A percentile compares a stretch with the other conserved stretches of the same genome.
Conservation (phyloP, 2,888 invertebrate genomes). For the Dicranocentrus wangi region DNA sequence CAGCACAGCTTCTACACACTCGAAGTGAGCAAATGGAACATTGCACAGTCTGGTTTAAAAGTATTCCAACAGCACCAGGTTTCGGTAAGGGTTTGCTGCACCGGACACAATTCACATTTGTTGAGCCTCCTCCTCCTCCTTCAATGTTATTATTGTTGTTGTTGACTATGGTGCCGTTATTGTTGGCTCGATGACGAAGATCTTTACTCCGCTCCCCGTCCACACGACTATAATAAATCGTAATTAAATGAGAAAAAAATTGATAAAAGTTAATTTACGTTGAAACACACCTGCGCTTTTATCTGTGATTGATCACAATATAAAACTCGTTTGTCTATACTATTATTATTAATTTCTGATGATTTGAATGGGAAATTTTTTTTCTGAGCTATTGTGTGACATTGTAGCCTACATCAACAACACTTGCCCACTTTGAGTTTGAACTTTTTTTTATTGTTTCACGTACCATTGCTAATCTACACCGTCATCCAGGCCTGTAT, state of each 20-base stretch:
- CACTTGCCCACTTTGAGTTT: neutral
- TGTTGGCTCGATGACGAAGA: slow-evolving; percentile 11
- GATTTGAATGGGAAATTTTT: neutral
- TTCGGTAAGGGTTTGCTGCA: slow-evolving; percentile 53
- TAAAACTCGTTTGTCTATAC: slow-evolving; percentile 23
- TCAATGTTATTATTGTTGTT: slow-evolving; percentile 46
- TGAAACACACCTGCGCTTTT: neutral
- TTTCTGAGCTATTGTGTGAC: too few relatives aligned
- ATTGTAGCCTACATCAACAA: neutral
- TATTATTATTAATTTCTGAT: slow-evolving; percentile 8
- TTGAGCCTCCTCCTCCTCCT: neutral
- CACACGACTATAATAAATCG: slow-evolving; percentile 42
- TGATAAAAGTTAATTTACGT: neutral
- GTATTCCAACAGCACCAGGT: slow-evolving; percentile 36
- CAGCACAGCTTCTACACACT: slow-evolving; percentile 66
- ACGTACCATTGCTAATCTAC: neutral
- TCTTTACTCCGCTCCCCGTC: slow-evolving; percentile 50
- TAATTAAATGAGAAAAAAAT: slow-evolving; percentile 12
- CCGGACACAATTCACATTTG: slow-evolving; percentile 58
- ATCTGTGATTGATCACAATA: slow-evolving; percentile 27
- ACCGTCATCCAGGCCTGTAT: slow-evolving; percentile 2
- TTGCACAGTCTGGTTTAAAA: slow-evolving; percentile 40
- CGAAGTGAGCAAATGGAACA: slow-evolving; percentile 64
- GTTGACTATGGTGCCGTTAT: slow-evolving; percentile 30
- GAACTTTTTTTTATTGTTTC: slow-evolving; percentile 8